Conservation (phyloP, 2,113 vertebrate genomes). For the Dendrocopos noguchii region DNA sequence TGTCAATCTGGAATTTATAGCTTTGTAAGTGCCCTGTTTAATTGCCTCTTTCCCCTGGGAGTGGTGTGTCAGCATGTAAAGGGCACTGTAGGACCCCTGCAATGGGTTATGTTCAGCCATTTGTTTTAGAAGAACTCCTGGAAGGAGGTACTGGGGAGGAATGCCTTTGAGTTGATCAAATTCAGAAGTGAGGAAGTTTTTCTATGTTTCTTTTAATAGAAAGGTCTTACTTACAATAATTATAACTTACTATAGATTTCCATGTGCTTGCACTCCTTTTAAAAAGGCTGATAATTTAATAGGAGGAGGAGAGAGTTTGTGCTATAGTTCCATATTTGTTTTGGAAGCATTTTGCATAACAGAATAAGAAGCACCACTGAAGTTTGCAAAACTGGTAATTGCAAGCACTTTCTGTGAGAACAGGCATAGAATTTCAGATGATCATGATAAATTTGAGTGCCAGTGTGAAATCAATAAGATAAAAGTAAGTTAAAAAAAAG, state of each 20-base stretch:
- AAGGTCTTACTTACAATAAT: neutral
- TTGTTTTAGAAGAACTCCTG: neutral
- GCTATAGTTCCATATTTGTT: neutral
- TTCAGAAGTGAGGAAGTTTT: neutral
- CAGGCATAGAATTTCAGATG: neutral
- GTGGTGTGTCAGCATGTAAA: neutral
- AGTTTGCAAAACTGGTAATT: neutral
- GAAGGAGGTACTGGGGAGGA: neutral
- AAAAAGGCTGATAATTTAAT: neutral
- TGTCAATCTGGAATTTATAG: neutral
- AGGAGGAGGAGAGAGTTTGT: neutral
- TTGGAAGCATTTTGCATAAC: neutral
- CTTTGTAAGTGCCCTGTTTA: conserved; percentile 8
- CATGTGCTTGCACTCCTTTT: neutral
- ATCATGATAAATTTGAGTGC: neutral
- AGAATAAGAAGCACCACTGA: neutral
- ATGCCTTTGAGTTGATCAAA: neutral
- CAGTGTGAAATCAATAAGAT: conserved; percentile 23
- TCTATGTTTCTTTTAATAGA: neutral
- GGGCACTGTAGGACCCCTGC: neutral
- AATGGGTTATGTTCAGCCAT: neutral
- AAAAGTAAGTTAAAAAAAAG: neutral
- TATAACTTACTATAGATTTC: neutral
- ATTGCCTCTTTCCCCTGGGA: conserved; percentile 2
- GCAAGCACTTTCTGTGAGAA: neutral